phyloP scores from a whole-genome alignment of 2,797 vertebrate genomes.

The Huso huso region DNA sequence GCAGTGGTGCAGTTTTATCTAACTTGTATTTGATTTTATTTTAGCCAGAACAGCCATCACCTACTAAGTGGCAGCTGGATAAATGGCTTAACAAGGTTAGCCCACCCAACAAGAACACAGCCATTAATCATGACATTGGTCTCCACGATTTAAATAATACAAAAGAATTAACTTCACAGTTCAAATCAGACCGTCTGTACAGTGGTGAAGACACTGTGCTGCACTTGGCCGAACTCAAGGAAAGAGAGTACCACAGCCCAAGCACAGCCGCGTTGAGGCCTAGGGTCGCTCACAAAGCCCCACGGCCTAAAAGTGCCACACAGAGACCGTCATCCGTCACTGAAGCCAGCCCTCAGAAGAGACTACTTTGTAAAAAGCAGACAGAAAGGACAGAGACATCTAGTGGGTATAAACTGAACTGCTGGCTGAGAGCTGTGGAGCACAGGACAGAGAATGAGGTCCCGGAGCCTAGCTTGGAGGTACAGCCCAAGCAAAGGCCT shows the following conservation, averaged over 20 bases:
- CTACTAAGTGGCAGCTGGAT: slow-evolving; percentile 93
- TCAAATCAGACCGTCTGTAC: background rate
- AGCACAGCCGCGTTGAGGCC: slow-evolving; percentile 50
- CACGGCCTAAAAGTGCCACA: slow-evolving; percentile 40
- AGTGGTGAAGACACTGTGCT: slow-evolving; percentile 24
- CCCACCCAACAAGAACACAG: slow-evolving; percentile 61
- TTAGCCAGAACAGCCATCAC: slow-evolving; percentile 66
- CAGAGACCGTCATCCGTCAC: slow-evolving; percentile 41
- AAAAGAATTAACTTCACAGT: background rate
- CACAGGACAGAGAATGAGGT: slow-evolving; percentile 41
- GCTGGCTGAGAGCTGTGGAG: slow-evolving; percentile 36
- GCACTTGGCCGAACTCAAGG: slow-evolving; percentile 38
- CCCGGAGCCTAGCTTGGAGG: slow-evolving; percentile 32
- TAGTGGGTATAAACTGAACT: slow-evolving; percentile 35
- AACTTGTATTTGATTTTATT: slow-evolving; percentile 27
- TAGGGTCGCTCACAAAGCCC: slow-evolving; percentile 48
- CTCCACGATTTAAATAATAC: slow-evolving; percentile 3
- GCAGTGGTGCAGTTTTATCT: background rate
- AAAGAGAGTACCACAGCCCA: slow-evolving; percentile 57
- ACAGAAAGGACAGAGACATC: slow-evolving; percentile 47
- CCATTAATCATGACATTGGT: slow-evolving; percentile 59
- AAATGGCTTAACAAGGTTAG: slow-evolving; percentile 89
- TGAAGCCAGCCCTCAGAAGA: slow-evolving; percentile 25
- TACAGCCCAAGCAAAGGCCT: slow-evolving; percentile 51
- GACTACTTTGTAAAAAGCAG: slow-evolving; percentile 47